phyloP scores from a whole-genome alignment of 2,113 vertebrate species.

The Rhinopomastus cyanomelas region DNA sequence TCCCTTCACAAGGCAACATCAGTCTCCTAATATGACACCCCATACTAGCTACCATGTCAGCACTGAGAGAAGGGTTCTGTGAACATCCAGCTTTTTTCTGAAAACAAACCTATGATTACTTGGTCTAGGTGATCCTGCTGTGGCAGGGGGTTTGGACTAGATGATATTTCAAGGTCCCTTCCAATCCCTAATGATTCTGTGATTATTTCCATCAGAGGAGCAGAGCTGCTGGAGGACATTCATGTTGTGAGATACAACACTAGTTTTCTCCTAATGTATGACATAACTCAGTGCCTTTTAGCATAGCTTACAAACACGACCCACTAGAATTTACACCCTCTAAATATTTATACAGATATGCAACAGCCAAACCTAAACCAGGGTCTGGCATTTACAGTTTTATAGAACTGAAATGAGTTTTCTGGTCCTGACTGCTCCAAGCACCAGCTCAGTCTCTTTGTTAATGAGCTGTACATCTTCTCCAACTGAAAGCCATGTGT shows the following conservation, averaged over 20 bases:
- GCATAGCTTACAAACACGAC: background rate
- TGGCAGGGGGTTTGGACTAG: no score
- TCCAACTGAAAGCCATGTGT: background rate
- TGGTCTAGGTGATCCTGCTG: no score
- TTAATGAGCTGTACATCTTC: background rate
- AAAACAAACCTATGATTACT: background rate
- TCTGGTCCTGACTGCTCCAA: background rate
- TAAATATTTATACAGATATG: constrained; percentile 61
- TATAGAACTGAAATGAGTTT: background rate
- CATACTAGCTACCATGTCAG: background rate
- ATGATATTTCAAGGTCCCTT: no score
- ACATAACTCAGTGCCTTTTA: background rate
- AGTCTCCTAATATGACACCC: background rate
- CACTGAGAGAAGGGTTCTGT: background rate
- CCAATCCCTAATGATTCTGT: no score
- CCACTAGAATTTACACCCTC: constrained; percentile 28
- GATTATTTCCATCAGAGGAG: background rate
- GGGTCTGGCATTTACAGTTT: constrained; percentile 62
- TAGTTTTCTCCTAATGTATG: background rate
- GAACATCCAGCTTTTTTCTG: background rate
- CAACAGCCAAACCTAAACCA: constrained; percentile 41
- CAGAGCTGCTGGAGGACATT: background rate
- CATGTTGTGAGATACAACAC: background rate
- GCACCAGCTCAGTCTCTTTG: background rate
- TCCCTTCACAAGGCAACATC: background rate